Base-by-base conservation (phyloP, 1,140 invertebrate species). In the Pseudoatta argentina region DNA sequence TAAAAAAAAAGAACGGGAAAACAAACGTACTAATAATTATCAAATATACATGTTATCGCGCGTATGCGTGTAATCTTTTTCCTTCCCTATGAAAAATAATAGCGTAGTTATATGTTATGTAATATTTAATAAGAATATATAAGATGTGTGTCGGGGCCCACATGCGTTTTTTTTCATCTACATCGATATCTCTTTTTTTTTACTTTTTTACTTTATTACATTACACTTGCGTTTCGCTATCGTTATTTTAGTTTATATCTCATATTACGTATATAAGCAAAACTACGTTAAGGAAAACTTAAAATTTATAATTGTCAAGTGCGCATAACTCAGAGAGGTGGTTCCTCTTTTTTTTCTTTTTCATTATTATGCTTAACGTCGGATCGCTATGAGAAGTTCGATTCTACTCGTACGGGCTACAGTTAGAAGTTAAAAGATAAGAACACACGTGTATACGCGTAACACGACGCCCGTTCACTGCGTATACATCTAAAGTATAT, bases 121-220 rank as follows among this genome's bases (percentile, higher is more conserved):
- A 92, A 94, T 94, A 95, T 94, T 93, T 94, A 94, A 92, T 94
- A 94, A 94, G 91, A 93, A 94, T 94, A 95, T 94, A 94, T 93
- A 93, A 93, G 91, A 66, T 83, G 39, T 73, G 48, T 48, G 24
- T 73, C 75, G 93, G 92, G 93, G 93, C 92, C 93, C 93, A 93
- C 91, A 87, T 92, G 89, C 86, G 87, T 90, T 91, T 91, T 90
- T 90, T 91, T 91, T 92, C 83, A 93, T 85, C 93, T 94, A 94
- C 93, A 92, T 93, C 81, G 87, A 93, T 93, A 91, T 93, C 86
- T 88, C 71, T 92, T 91, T 89, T 89, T 91, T 85, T 87, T 93
- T 86, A 16, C 73, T 66, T 81, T 91, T 91, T 89, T 89, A 69
- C 57, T 87, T 88, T 92, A 83, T 89, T 91, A 91, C 81, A 92